These are phyloP conservation scores for Pecten maximus DNA, from an alignment of 2,888 invertebrate species.

Conservation along the genomic window DNA sequence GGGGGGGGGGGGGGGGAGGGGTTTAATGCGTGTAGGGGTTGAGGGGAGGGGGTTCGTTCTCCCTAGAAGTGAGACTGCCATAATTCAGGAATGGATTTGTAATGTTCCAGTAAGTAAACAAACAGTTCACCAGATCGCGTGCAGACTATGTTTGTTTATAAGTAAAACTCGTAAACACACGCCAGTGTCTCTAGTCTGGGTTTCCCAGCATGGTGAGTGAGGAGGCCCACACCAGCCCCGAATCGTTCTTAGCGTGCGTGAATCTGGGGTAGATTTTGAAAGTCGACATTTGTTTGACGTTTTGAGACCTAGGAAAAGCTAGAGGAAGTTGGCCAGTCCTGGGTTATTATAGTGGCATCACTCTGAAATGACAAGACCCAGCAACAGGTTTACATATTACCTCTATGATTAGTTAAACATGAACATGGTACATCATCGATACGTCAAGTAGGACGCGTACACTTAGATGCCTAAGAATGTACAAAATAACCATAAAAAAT, in stretches of 20 bases:
- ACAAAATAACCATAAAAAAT: too few relatives aligned
- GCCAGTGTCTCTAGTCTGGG: background rate
- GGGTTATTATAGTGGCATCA: background rate
- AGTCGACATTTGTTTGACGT: too few relatives aligned
- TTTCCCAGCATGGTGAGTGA: background rate
- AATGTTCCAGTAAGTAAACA: background rate
- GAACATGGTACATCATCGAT: too few relatives aligned
- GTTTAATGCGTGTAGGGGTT: background rate
- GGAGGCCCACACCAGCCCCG: background rate
- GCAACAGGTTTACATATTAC: too few relatives aligned
- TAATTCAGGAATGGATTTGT: background rate
- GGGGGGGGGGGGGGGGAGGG: background rate
- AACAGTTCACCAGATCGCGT: background rate
- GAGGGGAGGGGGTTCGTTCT: too few relatives aligned
- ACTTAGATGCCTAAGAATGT: too few relatives aligned
- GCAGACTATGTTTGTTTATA: background rate
- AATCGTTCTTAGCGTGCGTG: background rate
- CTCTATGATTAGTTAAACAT: too few relatives aligned
- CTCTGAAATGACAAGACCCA: background rate
- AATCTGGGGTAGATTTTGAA: too few relatives aligned
- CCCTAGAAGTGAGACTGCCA: background rate
- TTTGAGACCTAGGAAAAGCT: too few relatives aligned
- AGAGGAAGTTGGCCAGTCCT: too few relatives aligned
- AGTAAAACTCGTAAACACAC: background rate
- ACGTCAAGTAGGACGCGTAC: too few relatives aligned